Percentiles rank a stretch among this genome's conserved stretches.
Evolutionary conservation across 2,113 vertebrate species (phyloP).

Genomic region (Ifrita kowaldi): DNA sequence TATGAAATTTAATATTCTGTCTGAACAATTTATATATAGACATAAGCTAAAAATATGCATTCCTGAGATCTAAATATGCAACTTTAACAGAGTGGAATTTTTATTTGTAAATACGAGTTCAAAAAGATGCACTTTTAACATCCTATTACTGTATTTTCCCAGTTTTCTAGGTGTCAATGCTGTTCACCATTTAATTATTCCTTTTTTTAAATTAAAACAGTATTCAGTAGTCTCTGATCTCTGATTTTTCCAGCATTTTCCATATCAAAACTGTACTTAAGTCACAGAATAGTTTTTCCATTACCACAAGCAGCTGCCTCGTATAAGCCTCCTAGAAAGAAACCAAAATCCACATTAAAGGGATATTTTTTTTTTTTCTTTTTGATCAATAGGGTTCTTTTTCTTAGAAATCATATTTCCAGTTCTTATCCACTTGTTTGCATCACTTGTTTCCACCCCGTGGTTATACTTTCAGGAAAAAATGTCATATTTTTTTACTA

Average conservation of each 20-base stretch:
- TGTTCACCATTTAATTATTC: background rate
- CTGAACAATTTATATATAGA: background rate
- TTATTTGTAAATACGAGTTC: background rate
- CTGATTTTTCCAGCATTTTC: background rate
- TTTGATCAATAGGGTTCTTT: background rate
- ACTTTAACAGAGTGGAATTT: background rate
- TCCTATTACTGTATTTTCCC: background rate
- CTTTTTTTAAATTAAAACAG: background rate
- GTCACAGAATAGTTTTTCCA: background rate
- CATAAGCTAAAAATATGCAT: background rate
- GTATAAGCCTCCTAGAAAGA: background rate
- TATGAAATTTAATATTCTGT: conserved; percentile 12
- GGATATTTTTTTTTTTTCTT: background rate
- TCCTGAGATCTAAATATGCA: background rate
- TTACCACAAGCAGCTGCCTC: background rate
- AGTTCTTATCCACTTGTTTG: background rate
- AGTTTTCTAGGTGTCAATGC: background rate
- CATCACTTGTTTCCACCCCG: background rate
- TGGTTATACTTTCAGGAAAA: background rate
- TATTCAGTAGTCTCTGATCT: background rate
- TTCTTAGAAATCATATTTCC: background rate
- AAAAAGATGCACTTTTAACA: background rate
- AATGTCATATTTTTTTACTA: background rate
- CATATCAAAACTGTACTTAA: background rate
- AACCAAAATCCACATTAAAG: background rate